Conservation (phyloP, 1,140 invertebrate genomes). For the Polyergus mexicanus region DNA sequence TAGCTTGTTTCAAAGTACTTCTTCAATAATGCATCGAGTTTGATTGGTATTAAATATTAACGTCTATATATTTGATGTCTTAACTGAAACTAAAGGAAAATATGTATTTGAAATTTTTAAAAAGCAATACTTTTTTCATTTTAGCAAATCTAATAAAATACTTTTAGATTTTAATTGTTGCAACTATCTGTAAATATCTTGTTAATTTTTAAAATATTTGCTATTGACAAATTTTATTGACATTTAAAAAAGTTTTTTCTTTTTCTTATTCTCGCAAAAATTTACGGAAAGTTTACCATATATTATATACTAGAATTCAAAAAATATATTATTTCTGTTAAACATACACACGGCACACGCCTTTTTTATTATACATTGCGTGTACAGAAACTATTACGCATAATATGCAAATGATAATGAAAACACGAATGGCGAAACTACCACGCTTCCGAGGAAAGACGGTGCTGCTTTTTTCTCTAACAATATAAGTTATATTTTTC, state of each 20-base stretch:
- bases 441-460: background rate
- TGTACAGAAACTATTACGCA: conserved; percentile 3
- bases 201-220: conserved; percentile 1
- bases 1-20: background rate
- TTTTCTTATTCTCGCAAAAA: background rate
- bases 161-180: background rate
- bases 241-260: background rate
- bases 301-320: background rate
- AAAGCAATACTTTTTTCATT: background rate
- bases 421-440: background rate
- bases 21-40: background rate
- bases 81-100: background rate
- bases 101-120: background rate
- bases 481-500: background rate
- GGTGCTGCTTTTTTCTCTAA: background rate
- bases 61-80: background rate
- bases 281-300: background rate
- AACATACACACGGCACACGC: background rate
- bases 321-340: background rate
- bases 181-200: background rate
- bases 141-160: background rate
- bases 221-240: background rate
- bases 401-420: background rate
- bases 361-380: conserved; percentile 3
- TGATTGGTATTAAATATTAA: conserved; percentile 23